phyloP scores from a whole-genome alignment of 2,888 invertebrate species.

The Vannuccia rotundouncinata region DNA sequence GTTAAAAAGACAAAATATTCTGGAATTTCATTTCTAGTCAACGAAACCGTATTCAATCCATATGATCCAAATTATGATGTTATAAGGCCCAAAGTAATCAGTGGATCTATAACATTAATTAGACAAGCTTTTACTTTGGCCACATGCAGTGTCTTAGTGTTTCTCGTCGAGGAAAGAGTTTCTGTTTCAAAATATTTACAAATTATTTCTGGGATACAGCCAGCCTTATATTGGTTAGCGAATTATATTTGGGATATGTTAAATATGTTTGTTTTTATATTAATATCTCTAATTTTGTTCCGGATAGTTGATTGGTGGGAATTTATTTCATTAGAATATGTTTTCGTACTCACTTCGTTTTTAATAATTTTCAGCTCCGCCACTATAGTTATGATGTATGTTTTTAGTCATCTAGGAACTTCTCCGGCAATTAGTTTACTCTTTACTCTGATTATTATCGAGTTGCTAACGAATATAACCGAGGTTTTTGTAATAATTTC shows the following conservation, averaged over 20 bases:
- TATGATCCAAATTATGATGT: background rate
- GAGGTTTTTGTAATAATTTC: background rate
- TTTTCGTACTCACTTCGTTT: constrained; percentile 58
- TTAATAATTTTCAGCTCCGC: constrained; percentile 63
- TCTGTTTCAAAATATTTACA: constrained; percentile 33
- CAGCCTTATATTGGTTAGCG: constrained; percentile 33
- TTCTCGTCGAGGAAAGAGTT: constrained; percentile 47
- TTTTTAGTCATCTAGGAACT: constrained; percentile 62
- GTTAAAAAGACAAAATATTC: background rate
- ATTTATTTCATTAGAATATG: constrained; percentile 18
- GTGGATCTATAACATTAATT: background rate
- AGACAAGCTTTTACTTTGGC: background rate
- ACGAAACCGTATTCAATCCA: background rate
- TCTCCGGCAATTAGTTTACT: constrained; percentile 53
- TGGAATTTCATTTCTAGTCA: background rate
- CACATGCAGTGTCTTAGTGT: constrained; percentile 44
- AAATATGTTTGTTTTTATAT: background rate
- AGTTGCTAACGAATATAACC: background rate
- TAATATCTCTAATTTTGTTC: constrained; percentile 25
- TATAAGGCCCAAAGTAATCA: background rate
- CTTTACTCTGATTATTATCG: background rate
- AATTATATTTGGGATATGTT: constrained; percentile 33
- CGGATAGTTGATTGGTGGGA: background rate
- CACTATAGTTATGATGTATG: constrained; percentile 65
- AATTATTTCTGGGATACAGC: constrained; percentile 33